phyloP scores from a whole-genome alignment of 2,888 invertebrate species.

The Iselma pallidipennis region DNA sequence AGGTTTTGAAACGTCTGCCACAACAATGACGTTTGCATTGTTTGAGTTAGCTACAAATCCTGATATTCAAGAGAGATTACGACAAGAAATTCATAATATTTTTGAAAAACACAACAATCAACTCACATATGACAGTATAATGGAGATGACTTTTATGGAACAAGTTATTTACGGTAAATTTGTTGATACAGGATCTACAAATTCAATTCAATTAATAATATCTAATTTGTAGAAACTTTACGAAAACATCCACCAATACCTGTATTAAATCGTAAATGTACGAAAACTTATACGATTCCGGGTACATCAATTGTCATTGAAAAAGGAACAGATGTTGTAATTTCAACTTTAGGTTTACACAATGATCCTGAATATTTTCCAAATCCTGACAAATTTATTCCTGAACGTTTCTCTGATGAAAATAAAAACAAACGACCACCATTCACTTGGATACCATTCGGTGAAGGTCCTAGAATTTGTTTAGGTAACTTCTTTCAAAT shows the following conservation, averaged over 20 bases:
- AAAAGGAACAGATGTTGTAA: slow-evolving; percentile 42
- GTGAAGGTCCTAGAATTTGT: slow-evolving; percentile 48
- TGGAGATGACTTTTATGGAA: slow-evolving; percentile 32
- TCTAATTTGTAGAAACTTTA: slow-evolving; percentile 51
- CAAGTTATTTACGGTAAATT: slow-evolving; percentile 30
- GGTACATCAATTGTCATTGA: slow-evolving; percentile 42
- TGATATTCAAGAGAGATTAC: slow-evolving; percentile 27
- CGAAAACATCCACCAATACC: slow-evolving; percentile 47
- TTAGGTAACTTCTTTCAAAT: too few relatives aligned
- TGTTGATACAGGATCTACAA: slow-evolving; percentile 6
- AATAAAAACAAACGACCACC: slow-evolving; percentile 13
- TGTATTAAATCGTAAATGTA: slow-evolving; percentile 32
- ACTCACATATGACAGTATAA: slow-evolving; percentile 29
- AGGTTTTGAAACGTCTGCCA: slow-evolving; percentile 34
- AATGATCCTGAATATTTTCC: slow-evolving; percentile 32
- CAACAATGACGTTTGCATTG: slow-evolving; percentile 29
- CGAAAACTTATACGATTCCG: slow-evolving; percentile 42
- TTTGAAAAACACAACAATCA: slow-evolving; percentile 23
- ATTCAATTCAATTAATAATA: background rate
- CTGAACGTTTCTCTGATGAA: slow-evolving; percentile 30
- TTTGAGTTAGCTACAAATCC: slow-evolving; percentile 28
- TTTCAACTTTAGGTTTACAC: slow-evolving; percentile 39
- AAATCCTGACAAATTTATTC: slow-evolving; percentile 33
- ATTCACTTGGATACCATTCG: slow-evolving; percentile 43
- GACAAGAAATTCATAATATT: slow-evolving; percentile 27